Conservation (phyloP, 2,113 vertebrate species). For the Shinisaurus crocodilurus region DNA sequence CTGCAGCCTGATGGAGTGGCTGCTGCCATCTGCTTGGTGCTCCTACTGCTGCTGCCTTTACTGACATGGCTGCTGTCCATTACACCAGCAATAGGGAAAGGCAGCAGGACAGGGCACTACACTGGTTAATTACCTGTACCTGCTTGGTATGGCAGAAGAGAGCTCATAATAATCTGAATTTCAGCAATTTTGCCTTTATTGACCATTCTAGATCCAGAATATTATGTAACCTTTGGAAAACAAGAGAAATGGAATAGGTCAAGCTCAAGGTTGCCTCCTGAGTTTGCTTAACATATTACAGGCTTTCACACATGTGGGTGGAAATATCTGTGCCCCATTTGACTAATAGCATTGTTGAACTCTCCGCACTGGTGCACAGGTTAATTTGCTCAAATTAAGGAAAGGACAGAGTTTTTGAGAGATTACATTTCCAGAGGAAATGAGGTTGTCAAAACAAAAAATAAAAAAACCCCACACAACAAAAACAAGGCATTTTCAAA, state of each 20-base stretch:
- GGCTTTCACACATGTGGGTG: constrained; percentile 52
- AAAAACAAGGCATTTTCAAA: constrained; percentile 31
- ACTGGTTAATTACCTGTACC: no score
- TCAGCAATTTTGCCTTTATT: background rate
- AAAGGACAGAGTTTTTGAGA: constrained; percentile 37
- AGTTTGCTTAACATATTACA: constrained; percentile 3
- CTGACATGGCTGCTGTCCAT: no score
- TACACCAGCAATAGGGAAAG: no score
- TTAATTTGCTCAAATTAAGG: constrained; percentile 49
- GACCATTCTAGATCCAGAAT: background rate
- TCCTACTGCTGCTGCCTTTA: no score
- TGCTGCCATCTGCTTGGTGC: no score
- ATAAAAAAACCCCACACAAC: background rate
- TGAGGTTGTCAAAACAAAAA: constrained; percentile 34
- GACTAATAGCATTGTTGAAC: constrained; percentile 44
- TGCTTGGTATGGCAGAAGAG: no score
- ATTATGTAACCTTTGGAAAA: background rate
- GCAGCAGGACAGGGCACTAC: no score
- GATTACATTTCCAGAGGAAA: constrained; percentile 24
- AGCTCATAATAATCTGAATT: background rate
- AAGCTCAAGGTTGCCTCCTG: constrained; percentile 41
- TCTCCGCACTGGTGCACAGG: rapidly evolving
- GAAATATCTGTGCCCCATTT: constrained; percentile 31
- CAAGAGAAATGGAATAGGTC: constrained; percentile 29
- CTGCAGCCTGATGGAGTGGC: no score